Conservation (phyloP, 2,797 vertebrate species). For the Sphaeramia orbicularis region DNA sequence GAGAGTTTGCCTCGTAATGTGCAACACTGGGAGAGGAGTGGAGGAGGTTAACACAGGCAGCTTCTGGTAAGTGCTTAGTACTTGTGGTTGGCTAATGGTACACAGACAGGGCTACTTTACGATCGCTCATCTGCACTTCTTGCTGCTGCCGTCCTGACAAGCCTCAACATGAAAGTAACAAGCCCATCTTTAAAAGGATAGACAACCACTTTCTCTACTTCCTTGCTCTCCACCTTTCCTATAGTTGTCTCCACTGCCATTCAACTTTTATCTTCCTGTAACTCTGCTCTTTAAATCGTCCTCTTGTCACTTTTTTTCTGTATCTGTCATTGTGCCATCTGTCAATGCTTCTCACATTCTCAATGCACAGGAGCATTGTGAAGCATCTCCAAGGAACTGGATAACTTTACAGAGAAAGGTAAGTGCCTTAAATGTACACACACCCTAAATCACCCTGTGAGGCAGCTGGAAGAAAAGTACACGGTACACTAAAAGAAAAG, state of each 20-base stretch:
- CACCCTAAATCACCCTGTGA: slow-evolving; percentile 41
- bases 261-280: slow-evolving; percentile 15
- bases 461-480: slow-evolving; percentile 34
- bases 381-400: not conserved
- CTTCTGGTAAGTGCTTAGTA: slow-evolving; percentile 76
- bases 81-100: slow-evolving; percentile 74
- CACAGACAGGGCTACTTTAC: slow-evolving; percentile 66
- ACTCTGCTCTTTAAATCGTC: slow-evolving; percentile 29
- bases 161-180: slow-evolving; percentile 56
- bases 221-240: slow-evolving; percentile 8
- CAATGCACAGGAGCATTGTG: slow-evolving; percentile 15
- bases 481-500: slow-evolving; percentile 26
- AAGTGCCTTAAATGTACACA: slow-evolving; percentile 7
- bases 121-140: slow-evolving; percentile 58
- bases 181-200: slow-evolving; percentile 35
- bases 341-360: slow-evolving; percentile 17
- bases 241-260: not conserved
- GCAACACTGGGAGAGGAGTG: slow-evolving; percentile 11
- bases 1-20: slow-evolving; percentile 7
- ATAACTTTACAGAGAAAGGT: slow-evolving; percentile 32
- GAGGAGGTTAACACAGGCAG: slow-evolving; percentile 65
- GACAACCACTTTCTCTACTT: slow-evolving; percentile 47
- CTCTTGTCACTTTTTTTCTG: slow-evolving; percentile 10
- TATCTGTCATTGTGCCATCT: slow-evolving; percentile 15
- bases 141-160: slow-evolving; percentile 37